Conservation (phyloP, 1,140 invertebrate genomes). For the Gryllus bimaculatus region DNA sequence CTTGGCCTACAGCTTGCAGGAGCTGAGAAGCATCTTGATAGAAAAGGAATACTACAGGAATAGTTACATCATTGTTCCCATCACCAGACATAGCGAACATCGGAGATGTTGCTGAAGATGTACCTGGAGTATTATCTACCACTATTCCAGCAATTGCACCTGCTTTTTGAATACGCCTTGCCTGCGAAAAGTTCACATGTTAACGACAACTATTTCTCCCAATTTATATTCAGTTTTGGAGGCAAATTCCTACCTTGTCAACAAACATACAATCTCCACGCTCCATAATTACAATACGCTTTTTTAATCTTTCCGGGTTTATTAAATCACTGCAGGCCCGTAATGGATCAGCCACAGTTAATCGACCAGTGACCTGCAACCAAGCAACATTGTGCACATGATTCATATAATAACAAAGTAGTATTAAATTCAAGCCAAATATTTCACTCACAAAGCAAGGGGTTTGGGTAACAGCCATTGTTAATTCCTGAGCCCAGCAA, state of each 20-base stretch:
- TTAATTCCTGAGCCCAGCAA: neutral
- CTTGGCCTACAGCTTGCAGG: constrained; percentile 40
- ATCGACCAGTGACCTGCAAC: constrained; percentile 43
- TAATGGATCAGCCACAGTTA: constrained; percentile 56
- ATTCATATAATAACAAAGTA: neutral
- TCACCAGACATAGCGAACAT: constrained; percentile 96
- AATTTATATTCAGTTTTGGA: neutral
- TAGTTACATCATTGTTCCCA: constrained; percentile 75
- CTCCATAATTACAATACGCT: constrained; percentile 74
- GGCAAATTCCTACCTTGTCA: constrained; percentile 58
- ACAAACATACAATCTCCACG: constrained; percentile 93
- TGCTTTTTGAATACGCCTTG: constrained; percentile 67
- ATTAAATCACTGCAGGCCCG: constrained; percentile 56
- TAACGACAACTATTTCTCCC: too few relatives aligned
- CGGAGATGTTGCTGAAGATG: constrained; percentile 58
- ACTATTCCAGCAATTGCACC: constrained; percentile 81
- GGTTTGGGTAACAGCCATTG: neutral
- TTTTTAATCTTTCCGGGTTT: constrained; percentile 51
- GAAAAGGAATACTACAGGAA: constrained; percentile 88
- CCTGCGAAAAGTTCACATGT: constrained; percentile 36
- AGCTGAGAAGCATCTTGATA: constrained; percentile 63
- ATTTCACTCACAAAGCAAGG: neutral
- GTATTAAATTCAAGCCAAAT: neutral
- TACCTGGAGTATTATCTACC: constrained; percentile 72
- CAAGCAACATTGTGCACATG: neutral